These are phyloP conservation scores for Kradibia gibbosae DNA, from an alignment of 1,140 invertebrate genomes.

Conservation along the genomic window DNA sequence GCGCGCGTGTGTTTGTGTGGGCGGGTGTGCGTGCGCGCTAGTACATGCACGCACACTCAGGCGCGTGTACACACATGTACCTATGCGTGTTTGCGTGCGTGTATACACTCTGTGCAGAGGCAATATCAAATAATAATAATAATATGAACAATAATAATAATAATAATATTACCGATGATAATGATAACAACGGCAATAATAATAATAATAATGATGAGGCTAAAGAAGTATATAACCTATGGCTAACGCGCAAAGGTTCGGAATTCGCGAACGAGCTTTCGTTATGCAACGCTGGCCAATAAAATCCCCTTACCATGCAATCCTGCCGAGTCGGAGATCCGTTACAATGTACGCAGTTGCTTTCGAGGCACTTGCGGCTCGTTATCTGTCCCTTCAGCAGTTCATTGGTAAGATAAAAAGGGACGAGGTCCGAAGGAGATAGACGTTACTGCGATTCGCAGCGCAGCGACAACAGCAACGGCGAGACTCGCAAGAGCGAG, in stretches of 20 bases:
- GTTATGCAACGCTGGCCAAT: conserved; percentile 48
- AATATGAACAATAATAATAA: too few relatives aligned
- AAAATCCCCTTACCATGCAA: conserved; percentile 41
- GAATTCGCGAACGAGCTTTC: conserved; percentile 10
- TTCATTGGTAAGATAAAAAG: conserved; percentile 53
- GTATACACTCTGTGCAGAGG: too few relatives aligned
- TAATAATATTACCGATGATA: too few relatives aligned
- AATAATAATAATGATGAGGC: too few relatives aligned
- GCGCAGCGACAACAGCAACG: conserved; percentile 32
- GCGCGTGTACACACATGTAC: too few relatives aligned
- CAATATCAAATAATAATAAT: too few relatives aligned
- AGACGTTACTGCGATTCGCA: conserved; percentile 9
- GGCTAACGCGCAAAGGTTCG: conserved; percentile 8
- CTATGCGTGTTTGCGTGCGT: too few relatives aligned
- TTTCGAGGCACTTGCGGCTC: conserved; percentile 53
- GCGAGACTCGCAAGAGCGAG: neutral
- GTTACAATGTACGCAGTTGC: conserved; percentile 52
- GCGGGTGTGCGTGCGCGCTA: too few relatives aligned
- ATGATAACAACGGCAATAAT: too few relatives aligned
- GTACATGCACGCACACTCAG: too few relatives aligned
- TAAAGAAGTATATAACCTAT: conserved; percentile 52
- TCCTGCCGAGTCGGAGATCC: conserved; percentile 36
- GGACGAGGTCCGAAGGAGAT: conserved; percentile 1
- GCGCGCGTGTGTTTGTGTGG: too few relatives aligned
- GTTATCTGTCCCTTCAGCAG: conserved; percentile 48